Base-by-base conservation (phyloP, 2,888 invertebrate genomes). In the Papilio gigon region DNA sequence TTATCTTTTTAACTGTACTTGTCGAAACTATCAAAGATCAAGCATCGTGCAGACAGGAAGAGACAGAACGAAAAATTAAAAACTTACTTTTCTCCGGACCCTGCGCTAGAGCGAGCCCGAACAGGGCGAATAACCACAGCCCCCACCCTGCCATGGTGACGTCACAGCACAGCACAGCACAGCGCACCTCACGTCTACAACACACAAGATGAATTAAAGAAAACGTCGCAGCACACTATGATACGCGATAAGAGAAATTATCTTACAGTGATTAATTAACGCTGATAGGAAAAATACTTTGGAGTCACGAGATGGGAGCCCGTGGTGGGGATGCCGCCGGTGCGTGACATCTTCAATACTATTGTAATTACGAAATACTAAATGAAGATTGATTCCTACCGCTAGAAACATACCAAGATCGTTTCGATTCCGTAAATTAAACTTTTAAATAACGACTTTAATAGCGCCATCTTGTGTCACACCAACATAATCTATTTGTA, bases 211-310 rank as follows among this genome's bases (percentile, higher is more conserved):
- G 68, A 74, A 77, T 77, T 77, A 81, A 79, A 77, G 83, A 79
- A 78, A 84, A 75, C 63, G 70, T 53, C 80, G 78, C 78, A 78
- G 73, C 72, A 72, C 44, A 73, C 65, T 71, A 67, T 68, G 61
- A 53, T 67, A 44, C 68, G 67, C 25, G 88, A 86, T 88, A 87
- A 88, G 89, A 88, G 87, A 86, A 79, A 74, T 85, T 85, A 87
- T 87, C 85, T 76, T 76, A 68, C 75, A 77, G 76, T 86, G 85
- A 87, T 87, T 85, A 87, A 85, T 86, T 84, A 81, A 77, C 79
- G 33, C 42, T 74, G 84, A 80, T 86, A 87, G 89, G 89, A 89
- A 88, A 89, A 89, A 83, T 80, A 88, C 86, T 82, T 78, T 64
- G 77, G 68, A 76, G 85, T 90, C 90, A 90, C 90, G 90, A 88